Conservation (phyloP, 1,140 invertebrate species). For the Heliconius hewitsoni region DNA sequence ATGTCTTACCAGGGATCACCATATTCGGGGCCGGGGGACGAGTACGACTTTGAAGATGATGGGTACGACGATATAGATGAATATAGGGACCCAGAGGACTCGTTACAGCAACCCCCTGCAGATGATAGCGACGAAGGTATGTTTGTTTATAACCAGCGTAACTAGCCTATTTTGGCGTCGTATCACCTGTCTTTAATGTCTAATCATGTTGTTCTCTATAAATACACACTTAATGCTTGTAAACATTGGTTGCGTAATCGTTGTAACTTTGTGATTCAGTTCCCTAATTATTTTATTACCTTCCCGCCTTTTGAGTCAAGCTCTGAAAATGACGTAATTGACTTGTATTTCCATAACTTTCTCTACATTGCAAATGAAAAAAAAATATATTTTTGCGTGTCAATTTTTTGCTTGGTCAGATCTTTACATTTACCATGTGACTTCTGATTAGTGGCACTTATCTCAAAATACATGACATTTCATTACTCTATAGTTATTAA, state of each 20-base stretch:
- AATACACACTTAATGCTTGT: slow-evolving; percentile 45
- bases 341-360: slow-evolving; percentile 34
- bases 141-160: slow-evolving; percentile 65
- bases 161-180: slow-evolving; percentile 62
- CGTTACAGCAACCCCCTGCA: slow-evolving; percentile 57
- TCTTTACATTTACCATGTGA: not conserved
- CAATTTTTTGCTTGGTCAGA: not conserved
- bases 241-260: slow-evolving; percentile 64
- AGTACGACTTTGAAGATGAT: slow-evolving; percentile 79
- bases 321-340: slow-evolving; percentile 63
- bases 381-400: not conserved
- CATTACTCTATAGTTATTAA: not conserved
- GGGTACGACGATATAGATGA: slow-evolving; percentile 78
- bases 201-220: slow-evolving; percentile 45
- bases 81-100: slow-evolving; percentile 71
- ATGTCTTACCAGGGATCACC: slow-evolving; percentile 81
- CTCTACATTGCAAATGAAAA: slow-evolving; percentile 16
- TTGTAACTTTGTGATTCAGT: not conserved
- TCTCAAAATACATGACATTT: not conserved
- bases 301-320: slow-evolving; percentile 65
- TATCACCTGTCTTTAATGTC: slow-evolving; percentile 42
- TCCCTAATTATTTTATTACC: slow-evolving; percentile 32
- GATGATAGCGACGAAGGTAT: slow-evolving; percentile 78
- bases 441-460: not conserved
- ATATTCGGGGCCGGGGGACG: slow-evolving; percentile 77